Conservation (phyloP, 1,140 invertebrate species). For the Anagrus nilaparvatae region DNA sequence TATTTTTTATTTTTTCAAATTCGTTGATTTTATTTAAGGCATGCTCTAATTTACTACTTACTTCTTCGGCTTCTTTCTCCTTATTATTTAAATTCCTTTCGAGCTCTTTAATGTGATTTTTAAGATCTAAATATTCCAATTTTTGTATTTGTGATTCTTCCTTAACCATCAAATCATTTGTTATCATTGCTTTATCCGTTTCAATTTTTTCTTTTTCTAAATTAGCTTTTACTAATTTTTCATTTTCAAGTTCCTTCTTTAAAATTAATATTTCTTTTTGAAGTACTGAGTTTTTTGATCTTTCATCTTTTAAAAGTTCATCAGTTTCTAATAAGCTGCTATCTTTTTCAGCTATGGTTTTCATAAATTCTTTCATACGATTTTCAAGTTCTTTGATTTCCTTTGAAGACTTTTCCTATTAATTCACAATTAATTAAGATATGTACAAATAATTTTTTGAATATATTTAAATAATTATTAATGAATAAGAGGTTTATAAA, state of each 20-base stretch:
- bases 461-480: no score
- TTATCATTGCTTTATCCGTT: constrained; percentile 63
- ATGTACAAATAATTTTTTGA: background rate
- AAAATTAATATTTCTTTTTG: constrained; percentile 29
- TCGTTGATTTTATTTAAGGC: constrained; percentile 39
- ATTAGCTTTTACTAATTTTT: constrained; percentile 25
- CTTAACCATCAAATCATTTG: constrained; percentile 70
- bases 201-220: constrained; percentile 52
- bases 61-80: constrained; percentile 44
- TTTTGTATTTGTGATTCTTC: constrained; percentile 57
- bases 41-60: constrained; percentile 38
- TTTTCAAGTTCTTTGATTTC: constrained; percentile 37
- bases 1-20: constrained; percentile 38
- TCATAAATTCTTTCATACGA: constrained; percentile 33
- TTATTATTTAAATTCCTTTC: constrained; percentile 29
- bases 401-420: constrained; percentile 33
- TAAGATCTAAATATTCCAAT: constrained; percentile 41
- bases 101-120: constrained; percentile 30
- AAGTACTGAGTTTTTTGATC: constrained; percentile 28
- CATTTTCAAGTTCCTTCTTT: constrained; percentile 27
- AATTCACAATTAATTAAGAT: constrained; percentile 15
- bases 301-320: constrained; percentile 28
- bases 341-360: constrained; percentile 19
- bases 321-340: constrained; percentile 29
- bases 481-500: no score